Conservation (phyloP, 53 echinoderm and acorn worm genomes). For the Luidia sarsii region DNA sequence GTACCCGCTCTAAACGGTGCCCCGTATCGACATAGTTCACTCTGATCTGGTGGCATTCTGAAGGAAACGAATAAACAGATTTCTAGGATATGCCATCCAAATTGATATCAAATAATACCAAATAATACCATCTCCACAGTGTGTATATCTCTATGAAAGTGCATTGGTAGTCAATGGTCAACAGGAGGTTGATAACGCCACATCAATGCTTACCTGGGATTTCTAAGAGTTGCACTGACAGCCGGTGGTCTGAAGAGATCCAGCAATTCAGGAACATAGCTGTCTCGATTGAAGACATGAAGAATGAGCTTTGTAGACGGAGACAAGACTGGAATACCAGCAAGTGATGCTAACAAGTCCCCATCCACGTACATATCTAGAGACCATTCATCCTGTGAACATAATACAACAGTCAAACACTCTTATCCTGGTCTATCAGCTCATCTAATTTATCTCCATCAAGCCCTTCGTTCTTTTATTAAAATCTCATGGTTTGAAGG, state of each 20-base stretch:
- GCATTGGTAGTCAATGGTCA: too few relatives aligned
- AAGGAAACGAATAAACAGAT: background rate
- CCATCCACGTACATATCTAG: constrained; percentile 40
- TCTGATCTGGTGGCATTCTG: constrained; percentile 45
- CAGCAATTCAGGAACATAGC: constrained; percentile 15
- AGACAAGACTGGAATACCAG: constrained; percentile 45
- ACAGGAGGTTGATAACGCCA: too few relatives aligned
- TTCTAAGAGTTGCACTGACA: constrained; percentile 12
- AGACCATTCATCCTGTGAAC: constrained; percentile 35
- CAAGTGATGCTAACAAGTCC: constrained; percentile 8
- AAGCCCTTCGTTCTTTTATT: too few relatives aligned
- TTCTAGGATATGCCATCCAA: background rate
- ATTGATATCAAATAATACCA: too few relatives aligned
- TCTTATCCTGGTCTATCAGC: too few relatives aligned
- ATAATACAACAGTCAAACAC: too few relatives aligned
- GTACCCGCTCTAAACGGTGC: constrained; percentile 39
- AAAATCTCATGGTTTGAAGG: too few relatives aligned
- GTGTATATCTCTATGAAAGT: too few relatives aligned
- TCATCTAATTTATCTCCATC: too few relatives aligned
- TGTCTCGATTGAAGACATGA: constrained; percentile 50
- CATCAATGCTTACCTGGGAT: constrained; percentile 29
- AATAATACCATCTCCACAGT: too few relatives aligned
- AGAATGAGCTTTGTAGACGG: constrained; percentile 42
- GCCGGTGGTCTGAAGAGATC: constrained; percentile 25
- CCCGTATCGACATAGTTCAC: constrained; percentile 59